A percentile compares a stretch with the other conserved stretches of the same genome.
Conservation (phyloP, 2,797 vertebrate species). For the Sebastes itinus region DNA sequence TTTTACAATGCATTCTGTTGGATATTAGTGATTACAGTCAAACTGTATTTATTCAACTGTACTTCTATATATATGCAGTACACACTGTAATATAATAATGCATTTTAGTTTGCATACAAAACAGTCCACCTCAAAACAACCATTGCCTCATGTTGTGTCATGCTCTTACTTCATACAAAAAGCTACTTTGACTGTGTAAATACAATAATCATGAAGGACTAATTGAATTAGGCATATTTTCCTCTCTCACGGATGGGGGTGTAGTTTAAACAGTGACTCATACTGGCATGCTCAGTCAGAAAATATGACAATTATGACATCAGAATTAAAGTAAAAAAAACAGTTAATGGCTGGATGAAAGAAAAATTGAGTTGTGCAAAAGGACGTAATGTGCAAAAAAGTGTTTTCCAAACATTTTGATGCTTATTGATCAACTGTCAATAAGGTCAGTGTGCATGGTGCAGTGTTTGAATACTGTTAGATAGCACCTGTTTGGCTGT, state of each 20-base stretch:
- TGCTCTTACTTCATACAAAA: not conserved
- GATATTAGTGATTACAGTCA: constrained; percentile 10
- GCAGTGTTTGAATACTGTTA: not conserved
- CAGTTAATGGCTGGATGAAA: not conserved
- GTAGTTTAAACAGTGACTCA: constrained; percentile 16
- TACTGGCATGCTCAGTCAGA: not conserved
- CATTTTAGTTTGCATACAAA: not conserved
- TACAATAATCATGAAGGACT: constrained; percentile 13
- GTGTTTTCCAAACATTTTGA: not conserved
- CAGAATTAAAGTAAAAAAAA: not conserved
- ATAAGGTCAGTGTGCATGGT: too few relatives aligned
- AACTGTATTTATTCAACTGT: constrained; percentile 12
- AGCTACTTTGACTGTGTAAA: constrained; percentile 8
- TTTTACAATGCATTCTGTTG: not conserved
- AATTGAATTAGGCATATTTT: constrained; percentile 22
- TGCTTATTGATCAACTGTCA: not conserved
- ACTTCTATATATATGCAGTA: not conserved
- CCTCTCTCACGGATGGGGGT: constrained; percentile 2
- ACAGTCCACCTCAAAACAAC: not conserved
- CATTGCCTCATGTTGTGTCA: not conserved
- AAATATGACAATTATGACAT: not conserved
- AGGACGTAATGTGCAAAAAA: too few relatives aligned
- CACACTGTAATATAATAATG: not conserved
- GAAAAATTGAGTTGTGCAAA: not conserved
- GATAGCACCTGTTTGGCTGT: not conserved